Conservation (phyloP, 1,140 invertebrate species). For the Coelopa frigida region DNA sequence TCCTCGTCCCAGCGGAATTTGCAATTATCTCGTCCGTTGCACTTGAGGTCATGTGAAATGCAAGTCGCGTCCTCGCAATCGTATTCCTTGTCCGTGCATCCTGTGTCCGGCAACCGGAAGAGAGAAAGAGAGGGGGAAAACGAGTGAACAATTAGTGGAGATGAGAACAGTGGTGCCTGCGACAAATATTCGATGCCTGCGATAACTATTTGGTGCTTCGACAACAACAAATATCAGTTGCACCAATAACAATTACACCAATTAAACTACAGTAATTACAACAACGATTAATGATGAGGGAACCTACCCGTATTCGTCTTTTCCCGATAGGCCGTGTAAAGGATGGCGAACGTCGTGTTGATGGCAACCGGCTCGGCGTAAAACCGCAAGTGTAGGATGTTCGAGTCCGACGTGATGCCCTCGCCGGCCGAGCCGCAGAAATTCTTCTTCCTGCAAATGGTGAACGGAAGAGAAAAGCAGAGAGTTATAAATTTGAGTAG, state of each 20-base stretch:
- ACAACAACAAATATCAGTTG: too few relatives aligned
- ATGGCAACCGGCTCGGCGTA: conserved; percentile 57
- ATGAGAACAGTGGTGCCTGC: neutral
- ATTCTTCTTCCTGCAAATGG: conserved; percentile 49
- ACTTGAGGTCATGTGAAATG: conserved; percentile 61
- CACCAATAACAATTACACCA: too few relatives aligned
- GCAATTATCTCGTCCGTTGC: conserved; percentile 71
- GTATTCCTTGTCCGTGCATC: conserved; percentile 54
- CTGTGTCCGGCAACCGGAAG: conserved; percentile 10
- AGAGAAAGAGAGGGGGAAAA: neutral
- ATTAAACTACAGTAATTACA: too few relatives aligned
- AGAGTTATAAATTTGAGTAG: neutral
- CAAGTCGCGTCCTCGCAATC: conserved; percentile 82
- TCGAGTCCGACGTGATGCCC: conserved; percentile 53
- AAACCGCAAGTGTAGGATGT: conserved; percentile 63
- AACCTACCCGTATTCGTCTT: conserved; percentile 44
- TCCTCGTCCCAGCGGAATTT: conserved; percentile 78
- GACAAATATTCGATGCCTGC: neutral
- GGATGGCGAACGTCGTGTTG: conserved; percentile 60
- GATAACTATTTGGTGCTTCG: too few relatives aligned
- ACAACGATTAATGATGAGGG: too few relatives aligned
- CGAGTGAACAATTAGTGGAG: neutral
- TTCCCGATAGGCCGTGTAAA: conserved; percentile 68
- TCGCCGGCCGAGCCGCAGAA: conserved; percentile 78
- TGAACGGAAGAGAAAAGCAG: conserved; percentile 1